These are phyloP conservation scores for Gavia stellata DNA, from an alignment of 2,113 vertebrate genomes.

Conservation along the genomic window DNA sequence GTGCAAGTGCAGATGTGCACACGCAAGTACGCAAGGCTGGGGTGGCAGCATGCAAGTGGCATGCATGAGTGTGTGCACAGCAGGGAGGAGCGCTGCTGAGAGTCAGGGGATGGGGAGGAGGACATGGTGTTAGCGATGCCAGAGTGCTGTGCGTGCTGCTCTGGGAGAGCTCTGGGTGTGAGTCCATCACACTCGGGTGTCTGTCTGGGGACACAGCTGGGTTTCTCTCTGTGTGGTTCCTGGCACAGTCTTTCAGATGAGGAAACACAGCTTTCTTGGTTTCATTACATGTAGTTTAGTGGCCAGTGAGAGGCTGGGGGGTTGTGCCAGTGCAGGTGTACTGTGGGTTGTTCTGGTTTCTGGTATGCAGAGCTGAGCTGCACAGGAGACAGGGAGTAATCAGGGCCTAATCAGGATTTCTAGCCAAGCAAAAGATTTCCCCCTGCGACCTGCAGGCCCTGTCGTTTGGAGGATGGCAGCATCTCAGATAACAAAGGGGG, in stretches of 20 bases:
- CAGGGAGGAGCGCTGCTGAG: background rate
- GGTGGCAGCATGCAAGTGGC: background rate
- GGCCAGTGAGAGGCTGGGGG: background rate
- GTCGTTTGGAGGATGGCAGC: background rate
- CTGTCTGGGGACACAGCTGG: background rate
- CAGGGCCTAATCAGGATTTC: background rate
- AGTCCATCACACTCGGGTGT: accelerated
- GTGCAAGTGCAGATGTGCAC: background rate
- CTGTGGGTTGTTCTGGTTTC: background rate
- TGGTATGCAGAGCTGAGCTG: background rate
- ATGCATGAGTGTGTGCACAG: accelerated
- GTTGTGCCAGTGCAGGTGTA: background rate
- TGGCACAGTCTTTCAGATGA: background rate
- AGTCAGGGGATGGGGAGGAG: background rate
- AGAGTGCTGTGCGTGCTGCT: background rate
- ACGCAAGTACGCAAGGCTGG: accelerated
- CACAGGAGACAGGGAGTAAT: background rate
- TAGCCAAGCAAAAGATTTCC: background rate
- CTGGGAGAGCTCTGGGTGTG: background rate
- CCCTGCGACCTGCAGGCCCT: background rate
- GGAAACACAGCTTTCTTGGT: background rate
- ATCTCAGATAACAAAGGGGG: background rate
- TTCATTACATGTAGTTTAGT: background rate
- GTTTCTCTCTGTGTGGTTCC: background rate
- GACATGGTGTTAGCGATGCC: accelerated